These are phyloP conservation scores for Polydrusus cervinus DNA, from an alignment of 2,888 invertebrate species.

Conservation along the genomic window DNA sequence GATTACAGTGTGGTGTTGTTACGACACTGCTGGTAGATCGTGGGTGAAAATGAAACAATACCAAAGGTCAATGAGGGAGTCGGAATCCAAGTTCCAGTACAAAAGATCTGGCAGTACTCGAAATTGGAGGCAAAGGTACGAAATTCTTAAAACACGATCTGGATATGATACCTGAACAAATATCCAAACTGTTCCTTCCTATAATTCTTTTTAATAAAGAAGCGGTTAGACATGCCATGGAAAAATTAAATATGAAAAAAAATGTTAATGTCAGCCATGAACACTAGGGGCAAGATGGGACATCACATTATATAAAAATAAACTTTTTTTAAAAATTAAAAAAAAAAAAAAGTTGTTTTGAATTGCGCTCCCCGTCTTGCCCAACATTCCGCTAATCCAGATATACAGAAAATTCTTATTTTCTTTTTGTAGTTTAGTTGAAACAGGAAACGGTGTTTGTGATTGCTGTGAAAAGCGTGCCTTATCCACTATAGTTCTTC, in stretches of 20 bases:
- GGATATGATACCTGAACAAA: too few relatives aligned
- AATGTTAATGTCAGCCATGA: too few relatives aligned
- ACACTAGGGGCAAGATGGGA: too few relatives aligned
- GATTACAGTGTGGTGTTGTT: slow-evolving; percentile 89
- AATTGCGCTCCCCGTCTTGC: too few relatives aligned
- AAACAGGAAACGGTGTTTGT: slow-evolving; percentile 32
- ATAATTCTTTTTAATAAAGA: neutral
- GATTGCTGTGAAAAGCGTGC: slow-evolving; percentile 46
- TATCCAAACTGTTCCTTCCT: too few relatives aligned
- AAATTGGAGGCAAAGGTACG: slow-evolving; percentile 88
- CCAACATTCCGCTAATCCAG: too few relatives aligned
- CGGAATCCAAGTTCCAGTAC: slow-evolving; percentile 84
- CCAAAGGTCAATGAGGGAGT: slow-evolving; percentile 86
- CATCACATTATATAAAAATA: too few relatives aligned
- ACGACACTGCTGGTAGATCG: slow-evolving; percentile 89
- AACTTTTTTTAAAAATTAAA: too few relatives aligned
- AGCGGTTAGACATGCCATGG: too few relatives aligned
- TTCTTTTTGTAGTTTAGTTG: slow-evolving; percentile 42
- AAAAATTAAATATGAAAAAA: too few relatives aligned
- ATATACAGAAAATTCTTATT: slow-evolving; percentile 8
- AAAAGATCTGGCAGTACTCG: slow-evolving; percentile 85
- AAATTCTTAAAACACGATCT: neutral
- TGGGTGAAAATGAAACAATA: slow-evolving; percentile 94
- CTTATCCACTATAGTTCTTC: slow-evolving; percentile 49
- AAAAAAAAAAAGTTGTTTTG: too few relatives aligned